Evolutionary conservation across 2,888 invertebrate genomes (phyloP), one percentile per base, ranked within the genome.

Genomic region (Patella ulyssiponensis): DNA sequence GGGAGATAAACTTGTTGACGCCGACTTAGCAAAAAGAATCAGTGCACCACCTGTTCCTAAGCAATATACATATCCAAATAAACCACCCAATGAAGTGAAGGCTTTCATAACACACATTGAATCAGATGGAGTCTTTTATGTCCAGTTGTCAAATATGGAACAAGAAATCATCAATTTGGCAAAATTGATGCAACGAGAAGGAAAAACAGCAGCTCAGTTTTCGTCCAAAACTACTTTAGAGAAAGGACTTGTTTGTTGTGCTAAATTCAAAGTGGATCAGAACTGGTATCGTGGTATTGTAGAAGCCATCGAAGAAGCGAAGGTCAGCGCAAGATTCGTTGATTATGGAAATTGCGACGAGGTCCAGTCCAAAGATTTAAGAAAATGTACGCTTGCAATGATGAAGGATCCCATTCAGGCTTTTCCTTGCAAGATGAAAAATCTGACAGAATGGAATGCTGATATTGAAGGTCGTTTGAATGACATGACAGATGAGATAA

Each of bases 231-330:
- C 17, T 17, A 51, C 17, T 33, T 5, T 73, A 3, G 20, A 73
- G 12, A 73, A 69, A 56, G 79, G 75, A 23, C 33, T 71, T 15
- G 69, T 74, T 0, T 96, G 96, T 86, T 89, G 94, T 79, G 94
- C 94, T 64, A 90, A 93, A 51, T 95, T 93, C 84, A 91, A 92
- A 0, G 93, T 93, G 77, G 95, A 95, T 87, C 92, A 92, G 0
- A 88, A 91, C 23, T 95, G 95, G 95, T 95, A 96, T 89, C 93
- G 96, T 80, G 95, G 93, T 2, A 86, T 92, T 14, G 93, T 95
- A 33, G 86, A 86, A 14, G 92, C 94, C 70, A 87, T 93, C 1
- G 88, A 91, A 20, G 91, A 90, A 1, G 85, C 89, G 5, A 92
- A 85, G 87, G 93, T 94, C 51, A 91, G 92, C 73, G 93, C 95